Evolutionary conservation across 2,797 vertebrate species (phyloP), one percentile per base, ranked within the genome.

Genomic region (Phaenicophaeus curvirostris): DNA sequence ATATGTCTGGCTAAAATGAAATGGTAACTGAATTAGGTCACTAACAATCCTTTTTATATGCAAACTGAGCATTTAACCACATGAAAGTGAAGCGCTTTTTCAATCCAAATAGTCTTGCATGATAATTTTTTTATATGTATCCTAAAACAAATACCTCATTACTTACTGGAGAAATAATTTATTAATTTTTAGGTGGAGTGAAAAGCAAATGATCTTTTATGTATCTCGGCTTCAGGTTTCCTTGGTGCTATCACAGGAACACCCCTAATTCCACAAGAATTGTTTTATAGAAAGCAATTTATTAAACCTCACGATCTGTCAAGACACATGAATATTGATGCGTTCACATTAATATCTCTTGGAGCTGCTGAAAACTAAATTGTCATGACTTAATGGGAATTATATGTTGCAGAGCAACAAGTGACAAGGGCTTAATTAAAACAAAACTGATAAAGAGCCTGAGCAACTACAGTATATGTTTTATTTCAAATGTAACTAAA

Each of bases 241-340:
- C 66, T 92, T 91, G 84, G 18, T 94, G 72, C 79, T 66, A 58
- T 68, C 62, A 81, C 24, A 86, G 83, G 83, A 89, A 94, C 48
- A 93, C 27, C 85, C 63, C 31, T 93, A 39, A 76, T 90, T 86
- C 57, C 53, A 76, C 37, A 91, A 89, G 78, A 91, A 78, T 37
- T 89, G 41, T 88, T 78, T 90, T 71, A 87, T 14, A 79, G 73
- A 94, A 90, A 76, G 79, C 53, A 58, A 95, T 96, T 92, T 88
- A 84, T 95, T 88, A 97, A 95, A 78, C 41, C 31, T 94, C 89
- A 90, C 3, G 2, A 85, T 84, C 82, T 96, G 89, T 79, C 94
- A 95, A 92, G 91, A 82, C 48, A 79, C 41, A 37, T 94, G 69
- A 95, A 94, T 96, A 96, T 96, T 91, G 89, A 96, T 93, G 33